phyloP scores from a whole-genome alignment of 2,113 vertebrate genomes.

The Lepisosteus oculatus region DNA sequence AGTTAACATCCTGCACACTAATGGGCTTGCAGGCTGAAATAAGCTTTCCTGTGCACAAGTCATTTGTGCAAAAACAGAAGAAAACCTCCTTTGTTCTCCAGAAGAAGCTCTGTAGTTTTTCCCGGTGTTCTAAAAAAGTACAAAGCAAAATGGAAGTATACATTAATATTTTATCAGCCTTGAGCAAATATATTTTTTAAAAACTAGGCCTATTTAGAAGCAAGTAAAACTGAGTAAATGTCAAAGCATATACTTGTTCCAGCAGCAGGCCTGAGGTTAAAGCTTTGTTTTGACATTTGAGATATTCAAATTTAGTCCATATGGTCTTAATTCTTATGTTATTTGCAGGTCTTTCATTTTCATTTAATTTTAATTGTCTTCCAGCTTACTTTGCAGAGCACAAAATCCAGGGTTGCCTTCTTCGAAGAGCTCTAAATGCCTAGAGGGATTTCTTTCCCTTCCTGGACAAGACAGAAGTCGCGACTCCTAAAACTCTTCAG shows the following conservation, averaged over 20 bases:
- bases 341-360: not conserved
- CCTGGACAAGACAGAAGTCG: not conserved
- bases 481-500: not conserved
- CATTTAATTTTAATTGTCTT: constrained; percentile 32
- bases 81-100: not conserved
- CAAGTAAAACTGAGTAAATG: too few species aligned
- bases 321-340: too few species aligned
- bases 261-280: not conserved
- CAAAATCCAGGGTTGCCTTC: constrained; percentile 91
- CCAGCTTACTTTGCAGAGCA: constrained; percentile 93
- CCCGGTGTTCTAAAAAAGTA: not conserved
- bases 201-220: not conserved
- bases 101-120: not conserved
- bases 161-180: constrained; percentile 9
- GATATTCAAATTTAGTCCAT: not conserved
- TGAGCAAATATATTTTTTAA: not conserved
- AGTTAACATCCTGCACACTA: not conserved
- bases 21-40: not conserved
- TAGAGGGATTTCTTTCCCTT: not conserved
- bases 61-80: not conserved
- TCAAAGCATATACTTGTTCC: too few species aligned
- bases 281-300: not conserved
- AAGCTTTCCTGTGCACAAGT: not conserved
- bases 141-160: not conserved
- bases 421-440: constrained; percentile 84